A percentile compares a stretch with the other conserved stretches of the same genome.
These are phyloP conservation scores for Homarus gammarus DNA, from an alignment of 2,888 invertebrate species.

Conservation along the genomic window DNA sequence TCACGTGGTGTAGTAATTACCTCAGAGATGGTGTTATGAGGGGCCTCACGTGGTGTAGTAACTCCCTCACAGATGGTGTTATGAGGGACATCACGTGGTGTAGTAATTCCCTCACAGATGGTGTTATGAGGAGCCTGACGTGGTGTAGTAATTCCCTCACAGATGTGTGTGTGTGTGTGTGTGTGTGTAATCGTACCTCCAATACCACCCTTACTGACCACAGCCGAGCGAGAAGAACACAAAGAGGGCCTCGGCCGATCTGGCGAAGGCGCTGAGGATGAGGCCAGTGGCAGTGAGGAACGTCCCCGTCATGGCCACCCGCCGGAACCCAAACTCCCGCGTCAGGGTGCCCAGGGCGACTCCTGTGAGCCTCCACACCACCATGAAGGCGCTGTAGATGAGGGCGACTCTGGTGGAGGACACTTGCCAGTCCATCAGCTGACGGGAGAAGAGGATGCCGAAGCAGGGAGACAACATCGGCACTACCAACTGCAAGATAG, in stretches of 20 bases:
- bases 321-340: conserved; percentile 53
- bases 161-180: no score
- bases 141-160: no score
- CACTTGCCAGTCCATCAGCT: conserved; percentile 37
- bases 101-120: no score
- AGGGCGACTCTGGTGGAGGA: conserved; percentile 55
- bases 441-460: conserved; percentile 53
- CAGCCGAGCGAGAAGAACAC: conserved; percentile 45
- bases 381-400: conserved; percentile 50
- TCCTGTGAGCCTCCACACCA: conserved; percentile 51
- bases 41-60: no score
- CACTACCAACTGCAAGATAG: conserved; percentile 38
- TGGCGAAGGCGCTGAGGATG: conserved; percentile 48
- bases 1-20: no score
- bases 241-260: conserved; percentile 44
- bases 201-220: no score
- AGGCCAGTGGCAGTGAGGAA: conserved; percentile 33
- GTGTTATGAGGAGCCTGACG: no score
- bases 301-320: conserved; percentile 49
- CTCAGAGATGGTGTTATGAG: no score
- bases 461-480: conserved; percentile 55
- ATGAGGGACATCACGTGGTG: no score
- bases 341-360: conserved; percentile 25
- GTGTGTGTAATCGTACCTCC: no score
- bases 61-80: no score